Base-by-base conservation (phyloP, 1,140 invertebrate genomes). In the Pseudoatta argentina region DNA sequence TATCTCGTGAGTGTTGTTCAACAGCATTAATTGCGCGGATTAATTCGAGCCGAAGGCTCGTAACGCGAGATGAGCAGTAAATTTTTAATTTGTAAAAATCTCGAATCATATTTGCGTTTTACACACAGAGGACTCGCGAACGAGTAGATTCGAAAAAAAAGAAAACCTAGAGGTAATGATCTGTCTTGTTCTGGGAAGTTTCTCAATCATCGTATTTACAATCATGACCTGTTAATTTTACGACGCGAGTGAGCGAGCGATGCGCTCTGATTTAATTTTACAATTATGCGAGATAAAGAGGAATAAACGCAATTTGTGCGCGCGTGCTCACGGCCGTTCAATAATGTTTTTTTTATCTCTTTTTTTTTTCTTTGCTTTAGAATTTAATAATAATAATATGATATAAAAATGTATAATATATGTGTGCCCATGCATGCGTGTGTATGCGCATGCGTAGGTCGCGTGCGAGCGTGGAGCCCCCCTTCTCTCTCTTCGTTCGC, bases 321-420 rank as follows among this genome's bases (percentile, higher is more conserved):
- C 44, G 53, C 53, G 16, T 53, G 14, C n/a, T 16, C 39, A 18
- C 16, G 67, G 21, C 10, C 55, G 69, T 34, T 81, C 53, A 24
- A 86, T 67, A 86, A 53, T 79, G 24, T 67, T 79, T 59, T 27
- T 64, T 44, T 21, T n/a, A 24, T 55, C 53, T n/a, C 18, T 55
- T 73, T 51, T 61, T 73, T 14, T 66, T 30, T 30, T 24, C 44
- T 69, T 88, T 53, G 30, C 61, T 66, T 51, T 75, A 63, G 82
- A 27, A 89, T 89, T 89, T 88, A 88, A 88, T 89, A 89, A 89
- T 89, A 44, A 8, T 44, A 89, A 89, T 88, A 59, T 57, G 82
- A 88, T 89, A 89, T 86, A 69, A 69, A 66, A 69, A 88, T 89
- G 69, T 88, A 86, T 88, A 81, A 86, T 73, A 73, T 27, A 57